Base-by-base conservation (phyloP, 2,888 invertebrate genomes). In the Cephus runcator region DNA sequence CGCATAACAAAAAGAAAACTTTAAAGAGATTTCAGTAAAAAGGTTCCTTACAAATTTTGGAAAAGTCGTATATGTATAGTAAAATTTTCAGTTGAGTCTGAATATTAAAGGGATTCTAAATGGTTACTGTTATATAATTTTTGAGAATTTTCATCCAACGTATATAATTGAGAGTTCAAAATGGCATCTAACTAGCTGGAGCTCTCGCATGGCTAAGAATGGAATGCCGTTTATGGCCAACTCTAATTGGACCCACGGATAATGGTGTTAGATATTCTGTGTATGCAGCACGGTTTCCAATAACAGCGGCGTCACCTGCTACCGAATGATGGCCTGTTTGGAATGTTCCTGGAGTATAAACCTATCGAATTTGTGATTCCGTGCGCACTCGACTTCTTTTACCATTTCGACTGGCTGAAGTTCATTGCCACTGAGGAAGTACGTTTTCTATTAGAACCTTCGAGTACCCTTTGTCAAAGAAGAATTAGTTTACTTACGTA, bases 221-320 rank as follows among this genome's bases (percentile, higher is more conserved):
- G 56, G 56, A 56, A 56, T 56, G 56, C 56, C 23, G 6, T 56
- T 23, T 56, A 56, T 56, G 56, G 77, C 76, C 78, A 79, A 79
- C 83, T 79, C 80, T 83, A 83, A 83, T 83, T 81, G 82, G 73
- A 79, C 79, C 69, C 83, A 80, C 76, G 77, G 78, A 56, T 78
- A 71, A 76, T 82, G 78, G 79, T 79, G 77, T 74, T 74, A 75
- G 80, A 81, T 75, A 83, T 83, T 81, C 83, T 76, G 33, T 80
- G 80, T 79, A 83, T 75, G 77, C 75, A 74, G 80, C 75, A 82
- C 77, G 79, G 76, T 83, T 83, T 80, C 83, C 81, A 81, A 83
- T 83, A 83, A 83, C 77, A 34, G 75, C 76, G 15, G n/a, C 33
- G 69, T 77, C 79, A 79, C 73, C 77, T 56, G 56, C 56, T 56